Conservation (phyloP, 2,888 invertebrate species). For the Pemphredon lugubris region DNA sequence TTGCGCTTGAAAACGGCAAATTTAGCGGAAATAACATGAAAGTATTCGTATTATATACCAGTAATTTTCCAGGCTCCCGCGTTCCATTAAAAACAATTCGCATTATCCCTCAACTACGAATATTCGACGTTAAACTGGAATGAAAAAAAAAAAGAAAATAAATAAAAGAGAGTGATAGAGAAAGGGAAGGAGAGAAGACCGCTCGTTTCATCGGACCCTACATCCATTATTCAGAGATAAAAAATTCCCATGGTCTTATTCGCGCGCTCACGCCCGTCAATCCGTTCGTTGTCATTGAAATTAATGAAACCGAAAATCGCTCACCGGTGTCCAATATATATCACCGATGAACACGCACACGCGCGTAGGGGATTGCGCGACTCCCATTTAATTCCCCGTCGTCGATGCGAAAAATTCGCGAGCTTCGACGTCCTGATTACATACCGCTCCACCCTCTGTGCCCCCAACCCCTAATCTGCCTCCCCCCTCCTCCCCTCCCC, state of each 20-base stretch:
- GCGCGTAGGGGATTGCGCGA: not conserved
- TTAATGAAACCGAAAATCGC: conserved; percentile 38
- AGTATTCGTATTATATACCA: too few species aligned
- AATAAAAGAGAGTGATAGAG: too few species aligned
- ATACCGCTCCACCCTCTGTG: too few species aligned
- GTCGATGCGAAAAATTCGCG: conserved; percentile 15
- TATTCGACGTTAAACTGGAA: too few species aligned
- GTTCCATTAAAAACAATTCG: too few species aligned
- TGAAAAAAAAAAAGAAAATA: too few species aligned
- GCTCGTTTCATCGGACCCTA: not conserved
- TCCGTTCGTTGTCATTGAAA: not conserved
- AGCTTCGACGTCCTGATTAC: not conserved
- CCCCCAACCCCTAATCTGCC: too few species aligned
- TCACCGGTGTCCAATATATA: too few species aligned
- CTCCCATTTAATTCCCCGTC: conserved; percentile 11
- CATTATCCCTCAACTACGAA: too few species aligned
- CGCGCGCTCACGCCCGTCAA: not conserved
- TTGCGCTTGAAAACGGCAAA: not conserved
- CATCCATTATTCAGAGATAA: not conserved
- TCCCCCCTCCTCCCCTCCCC: too few species aligned
- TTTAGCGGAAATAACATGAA: too few species aligned
- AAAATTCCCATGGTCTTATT: not conserved
- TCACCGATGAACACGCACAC: not conserved
- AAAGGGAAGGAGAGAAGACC: not conserved
- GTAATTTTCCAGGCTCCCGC: too few species aligned